Conservation (phyloP, 2,797 vertebrate genomes). For the Tangara arthus region DNA sequence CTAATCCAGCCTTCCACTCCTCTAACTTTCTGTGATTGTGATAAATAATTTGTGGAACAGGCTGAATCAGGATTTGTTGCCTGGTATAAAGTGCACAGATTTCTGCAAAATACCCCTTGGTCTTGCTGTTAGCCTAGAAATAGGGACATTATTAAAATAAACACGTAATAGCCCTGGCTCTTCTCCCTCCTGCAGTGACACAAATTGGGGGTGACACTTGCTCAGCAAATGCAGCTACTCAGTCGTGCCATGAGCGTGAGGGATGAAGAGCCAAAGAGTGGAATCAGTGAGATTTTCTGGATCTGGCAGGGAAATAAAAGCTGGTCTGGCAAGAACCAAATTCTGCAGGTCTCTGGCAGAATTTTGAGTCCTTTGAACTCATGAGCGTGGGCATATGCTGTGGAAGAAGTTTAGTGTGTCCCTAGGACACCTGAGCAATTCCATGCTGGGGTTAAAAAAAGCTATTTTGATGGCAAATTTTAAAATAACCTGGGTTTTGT, state of each 20-base stretch:
- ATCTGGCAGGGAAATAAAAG: background rate
- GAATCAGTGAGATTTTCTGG: background rate
- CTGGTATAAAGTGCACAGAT: background rate
- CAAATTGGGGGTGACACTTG: background rate
- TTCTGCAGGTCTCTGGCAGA: background rate
- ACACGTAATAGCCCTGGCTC: background rate
- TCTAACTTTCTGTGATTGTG: background rate
- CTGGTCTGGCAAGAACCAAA: background rate
- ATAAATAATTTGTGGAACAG: slow-evolving; percentile 28
- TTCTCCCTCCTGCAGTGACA: background rate
- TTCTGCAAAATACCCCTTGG: background rate
- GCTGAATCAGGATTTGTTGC: slow-evolving; percentile 15
- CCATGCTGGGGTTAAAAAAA: background rate
- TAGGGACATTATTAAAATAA: background rate
- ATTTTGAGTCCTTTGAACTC: background rate
- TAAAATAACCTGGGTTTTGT: background rate
- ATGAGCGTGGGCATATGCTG: fast-evolving
- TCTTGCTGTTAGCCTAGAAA: background rate
- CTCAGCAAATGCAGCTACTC: background rate
- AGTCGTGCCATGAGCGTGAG: fast-evolving
- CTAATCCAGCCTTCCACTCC: background rate
- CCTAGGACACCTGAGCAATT: background rate
- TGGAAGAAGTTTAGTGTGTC: background rate
- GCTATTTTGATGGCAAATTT: background rate
- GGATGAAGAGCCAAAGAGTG: background rate